These are phyloP conservation scores for Tenrec ecaudatus DNA, from an alignment of 2,113 vertebrate genomes.

Conservation along the genomic window DNA sequence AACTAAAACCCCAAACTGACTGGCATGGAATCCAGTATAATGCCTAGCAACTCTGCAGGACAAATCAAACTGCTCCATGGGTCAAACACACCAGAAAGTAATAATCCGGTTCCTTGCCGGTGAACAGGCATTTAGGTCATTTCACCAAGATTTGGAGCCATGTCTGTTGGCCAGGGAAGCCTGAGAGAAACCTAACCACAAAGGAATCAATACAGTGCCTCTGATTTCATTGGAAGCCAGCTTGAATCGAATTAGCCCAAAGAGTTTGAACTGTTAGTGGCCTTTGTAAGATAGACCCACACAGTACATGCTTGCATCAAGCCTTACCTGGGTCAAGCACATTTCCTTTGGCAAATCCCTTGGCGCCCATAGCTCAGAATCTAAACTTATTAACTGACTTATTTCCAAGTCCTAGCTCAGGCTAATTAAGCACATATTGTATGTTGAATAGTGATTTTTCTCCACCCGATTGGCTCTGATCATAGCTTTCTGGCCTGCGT, in stretches of 20 bases:
- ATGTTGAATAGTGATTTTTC: constrained; percentile 45
- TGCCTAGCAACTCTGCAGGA: background rate
- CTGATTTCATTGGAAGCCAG: background rate
- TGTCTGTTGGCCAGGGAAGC: background rate
- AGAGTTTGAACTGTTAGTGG: too few relatives aligned
- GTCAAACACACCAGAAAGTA: too few relatives aligned
- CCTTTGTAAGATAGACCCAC: background rate
- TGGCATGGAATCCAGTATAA: background rate
- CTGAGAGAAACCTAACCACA: background rate
- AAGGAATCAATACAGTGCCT: background rate
- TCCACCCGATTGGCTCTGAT: constrained; percentile 18
- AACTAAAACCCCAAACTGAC: background rate
- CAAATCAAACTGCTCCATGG: background rate
- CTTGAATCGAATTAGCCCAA: constrained; percentile 12
- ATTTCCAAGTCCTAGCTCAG: constrained; percentile 11
- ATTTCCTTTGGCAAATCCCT: constrained; percentile 23
- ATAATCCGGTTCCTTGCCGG: too few relatives aligned
- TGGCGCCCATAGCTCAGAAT: background rate
- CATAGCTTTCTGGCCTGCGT: background rate
- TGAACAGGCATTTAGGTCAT: background rate
- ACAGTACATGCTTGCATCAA: background rate
- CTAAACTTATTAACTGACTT: background rate
- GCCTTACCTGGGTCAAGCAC: background rate
- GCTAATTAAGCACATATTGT: constrained; percentile 37
- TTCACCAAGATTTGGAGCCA: constrained; percentile 5